phyloP scores from a whole-genome alignment of 2,888 invertebrate species.

The Drosophila austrosaltans region DNA sequence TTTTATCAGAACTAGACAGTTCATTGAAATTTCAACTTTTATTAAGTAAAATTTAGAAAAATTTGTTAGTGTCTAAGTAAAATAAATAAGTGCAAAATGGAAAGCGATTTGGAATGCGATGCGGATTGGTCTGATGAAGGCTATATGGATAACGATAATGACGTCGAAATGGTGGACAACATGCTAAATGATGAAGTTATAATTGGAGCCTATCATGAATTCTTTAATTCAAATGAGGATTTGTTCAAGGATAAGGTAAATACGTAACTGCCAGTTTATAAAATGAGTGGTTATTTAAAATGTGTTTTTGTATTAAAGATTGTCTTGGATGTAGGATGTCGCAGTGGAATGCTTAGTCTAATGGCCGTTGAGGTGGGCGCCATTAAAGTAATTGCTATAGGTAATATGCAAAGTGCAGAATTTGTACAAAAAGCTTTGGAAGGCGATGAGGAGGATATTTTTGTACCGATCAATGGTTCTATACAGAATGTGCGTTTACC shows the following conservation, averaged over 20 bases:
- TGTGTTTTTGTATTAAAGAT: constrained; percentile 30
- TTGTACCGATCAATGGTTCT: constrained; percentile 38
- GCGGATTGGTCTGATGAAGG: not conserved
- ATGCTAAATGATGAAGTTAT: not conserved
- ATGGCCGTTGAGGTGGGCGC: constrained; percentile 54
- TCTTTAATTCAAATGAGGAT: constrained; percentile 24
- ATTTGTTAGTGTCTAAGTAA: not conserved
- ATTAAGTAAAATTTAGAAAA: not conserved
- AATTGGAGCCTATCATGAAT: not conserved
- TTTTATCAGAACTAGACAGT: not conserved
- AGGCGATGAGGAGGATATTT: constrained; percentile 30
- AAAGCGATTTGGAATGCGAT: not conserved
- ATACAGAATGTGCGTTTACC: constrained; percentile 42
- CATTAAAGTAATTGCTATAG: constrained; percentile 53
- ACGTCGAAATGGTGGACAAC: not conserved
- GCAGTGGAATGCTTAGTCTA: constrained; percentile 53
- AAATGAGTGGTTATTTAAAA: not conserved
- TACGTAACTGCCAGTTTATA: not conserved
- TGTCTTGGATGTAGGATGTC: constrained; percentile 64
- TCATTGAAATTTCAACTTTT: too few species aligned
- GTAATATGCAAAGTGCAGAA: constrained; percentile 41
- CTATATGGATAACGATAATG: not conserved
- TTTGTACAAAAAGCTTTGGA: constrained; percentile 15
- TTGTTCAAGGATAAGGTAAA: constrained; percentile 59
- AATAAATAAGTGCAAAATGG: not conserved